phyloP scores from a whole-genome alignment of 2,113 vertebrate species.

The Picathartes gymnocephalus region DNA sequence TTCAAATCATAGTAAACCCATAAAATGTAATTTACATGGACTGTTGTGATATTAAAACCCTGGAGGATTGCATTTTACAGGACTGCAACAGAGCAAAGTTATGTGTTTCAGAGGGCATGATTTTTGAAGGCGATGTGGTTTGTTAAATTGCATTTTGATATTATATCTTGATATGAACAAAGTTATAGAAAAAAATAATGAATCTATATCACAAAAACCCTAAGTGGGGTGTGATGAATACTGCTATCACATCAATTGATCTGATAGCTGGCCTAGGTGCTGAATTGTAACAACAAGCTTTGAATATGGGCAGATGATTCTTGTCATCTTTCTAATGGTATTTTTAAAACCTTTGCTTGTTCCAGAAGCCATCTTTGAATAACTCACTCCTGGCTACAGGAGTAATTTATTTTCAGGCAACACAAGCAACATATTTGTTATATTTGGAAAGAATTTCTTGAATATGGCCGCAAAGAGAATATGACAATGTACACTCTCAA shows the following conservation, averaged over 20 bases:
- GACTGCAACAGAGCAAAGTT: neutral
- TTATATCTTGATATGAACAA: neutral
- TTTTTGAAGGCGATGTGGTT: neutral
- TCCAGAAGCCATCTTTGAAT: neutral
- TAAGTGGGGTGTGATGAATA: neutral
- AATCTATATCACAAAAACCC: neutral
- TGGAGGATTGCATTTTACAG: neutral
- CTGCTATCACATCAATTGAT: neutral
- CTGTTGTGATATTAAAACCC: constrained; percentile 6
- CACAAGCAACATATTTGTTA: neutral
- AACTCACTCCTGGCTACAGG: neutral
- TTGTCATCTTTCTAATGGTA: neutral
- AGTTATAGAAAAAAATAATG: neutral
- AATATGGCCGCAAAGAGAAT: neutral
- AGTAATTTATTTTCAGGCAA: neutral
- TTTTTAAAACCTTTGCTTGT: neutral
- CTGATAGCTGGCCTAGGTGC: neutral
- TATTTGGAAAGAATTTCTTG: neutral
- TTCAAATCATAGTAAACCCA: neutral
- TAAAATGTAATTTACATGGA: constrained; percentile 17
- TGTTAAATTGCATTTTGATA: neutral
- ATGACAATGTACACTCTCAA: neutral
- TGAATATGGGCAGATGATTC: neutral
- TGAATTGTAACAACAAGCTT: neutral
- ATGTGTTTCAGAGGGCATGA: neutral